phyloP scores from a whole-genome alignment of 35 echinoderm and acorn worm species.

The Anneissia japonica region DNA sequence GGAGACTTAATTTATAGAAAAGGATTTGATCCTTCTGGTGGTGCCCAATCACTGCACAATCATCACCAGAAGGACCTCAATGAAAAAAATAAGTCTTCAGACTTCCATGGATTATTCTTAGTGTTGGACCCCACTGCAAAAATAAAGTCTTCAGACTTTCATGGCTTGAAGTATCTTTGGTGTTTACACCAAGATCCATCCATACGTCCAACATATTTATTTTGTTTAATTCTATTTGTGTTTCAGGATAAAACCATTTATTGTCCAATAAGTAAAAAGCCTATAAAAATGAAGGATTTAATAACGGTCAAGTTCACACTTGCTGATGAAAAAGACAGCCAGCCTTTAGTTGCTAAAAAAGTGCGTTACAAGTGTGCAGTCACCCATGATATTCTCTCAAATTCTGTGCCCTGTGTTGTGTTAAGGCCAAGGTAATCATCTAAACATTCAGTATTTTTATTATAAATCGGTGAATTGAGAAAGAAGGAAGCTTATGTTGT shows the following conservation, averaged over 20 bases:
- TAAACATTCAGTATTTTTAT: too few relatives aligned
- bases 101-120: too few relatives aligned
- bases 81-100: not conserved
- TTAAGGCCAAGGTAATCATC: constrained; percentile 96
- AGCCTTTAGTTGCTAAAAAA: constrained; percentile 64
- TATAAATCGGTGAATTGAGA: not conserved
- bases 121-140: not conserved
- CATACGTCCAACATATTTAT: not conserved
- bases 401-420: constrained; percentile 72
- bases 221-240: not conserved
- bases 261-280: constrained; percentile 91
- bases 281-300: constrained; percentile 68
- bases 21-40: not conserved
- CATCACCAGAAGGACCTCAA: not conserved
- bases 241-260: constrained; percentile 81
- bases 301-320: constrained; percentile 68
- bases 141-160: not conserved
- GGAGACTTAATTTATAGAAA: too few relatives aligned
- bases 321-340: constrained; percentile 64
- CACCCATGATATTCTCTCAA: constrained; percentile 80
- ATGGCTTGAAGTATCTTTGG: not conserved
- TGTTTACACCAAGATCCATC: not conserved
- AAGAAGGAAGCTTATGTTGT: not conserved
- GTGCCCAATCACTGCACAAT: not conserved
- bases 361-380: constrained; percentile 93